These are phyloP conservation scores for Popillia japonica DNA, from an alignment of 1,140 invertebrate genomes.

Conservation along the genomic window DNA sequence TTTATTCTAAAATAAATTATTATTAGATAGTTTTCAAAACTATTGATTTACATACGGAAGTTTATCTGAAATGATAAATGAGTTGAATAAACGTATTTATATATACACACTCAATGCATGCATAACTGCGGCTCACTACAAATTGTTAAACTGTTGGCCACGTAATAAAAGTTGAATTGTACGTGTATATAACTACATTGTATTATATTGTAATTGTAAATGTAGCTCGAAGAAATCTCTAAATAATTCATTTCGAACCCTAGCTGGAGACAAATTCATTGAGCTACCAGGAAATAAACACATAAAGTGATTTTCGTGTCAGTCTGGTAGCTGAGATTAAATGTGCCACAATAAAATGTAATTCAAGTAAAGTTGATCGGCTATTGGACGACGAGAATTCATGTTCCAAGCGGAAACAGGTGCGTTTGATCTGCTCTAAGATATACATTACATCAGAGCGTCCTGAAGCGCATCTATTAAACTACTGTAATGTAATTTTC, in stretches of 20 bases:
- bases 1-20: too few relatives aligned
- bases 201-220: too few relatives aligned
- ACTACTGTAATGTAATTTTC: background rate
- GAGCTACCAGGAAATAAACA: slow-evolving; percentile 5
- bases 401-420: background rate
- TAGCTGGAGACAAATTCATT: slow-evolving; percentile 6
- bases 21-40: too few relatives aligned
- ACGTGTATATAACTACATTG: background rate
- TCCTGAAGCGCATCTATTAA: background rate
- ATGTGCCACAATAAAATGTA: slow-evolving; percentile 7
- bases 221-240: background rate
- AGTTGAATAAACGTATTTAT: too few relatives aligned
- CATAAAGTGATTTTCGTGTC: background rate
- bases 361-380: background rate
- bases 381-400: slow-evolving; percentile 10
- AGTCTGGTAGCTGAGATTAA: background rate
- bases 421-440: background rate
- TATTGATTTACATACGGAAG: too few relatives aligned
- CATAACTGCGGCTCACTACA: background rate
- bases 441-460: background rate
- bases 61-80: too few relatives aligned
- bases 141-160: background rate
- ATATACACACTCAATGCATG: background rate
- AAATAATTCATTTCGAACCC: slow-evolving; percentile 9
- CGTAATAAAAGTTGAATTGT: background rate